Conservation (phyloP, 2,797 vertebrate species). For the Tokudaia tokunoshimensis region DNA sequence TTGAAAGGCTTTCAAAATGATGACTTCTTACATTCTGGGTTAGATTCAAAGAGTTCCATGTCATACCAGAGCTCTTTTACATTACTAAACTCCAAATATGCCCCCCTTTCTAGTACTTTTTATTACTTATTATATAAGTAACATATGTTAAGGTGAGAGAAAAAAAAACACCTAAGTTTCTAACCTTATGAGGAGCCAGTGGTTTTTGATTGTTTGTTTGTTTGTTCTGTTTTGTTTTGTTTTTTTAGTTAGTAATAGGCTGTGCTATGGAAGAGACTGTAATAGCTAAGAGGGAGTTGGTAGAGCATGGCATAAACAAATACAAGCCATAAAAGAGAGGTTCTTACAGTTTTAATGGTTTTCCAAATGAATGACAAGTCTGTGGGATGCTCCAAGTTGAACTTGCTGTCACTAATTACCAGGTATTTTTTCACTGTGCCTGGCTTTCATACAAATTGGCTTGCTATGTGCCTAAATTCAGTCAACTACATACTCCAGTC, state of each 20-base stretch:
- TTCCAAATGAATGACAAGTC: slow-evolving; percentile 54
- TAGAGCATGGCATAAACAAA: not conserved
- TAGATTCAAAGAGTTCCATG: not conserved
- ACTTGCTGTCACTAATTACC: slow-evolving; percentile 32
- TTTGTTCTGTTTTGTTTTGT: not conserved
- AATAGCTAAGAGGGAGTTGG: not conserved
- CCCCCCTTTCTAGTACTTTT: slow-evolving; percentile 23
- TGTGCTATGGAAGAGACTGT: not conserved
- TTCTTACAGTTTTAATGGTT: not conserved
- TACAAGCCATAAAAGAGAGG: not conserved
- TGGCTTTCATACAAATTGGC: not conserved
- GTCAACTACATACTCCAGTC: not conserved
- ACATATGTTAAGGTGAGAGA: not conserved
- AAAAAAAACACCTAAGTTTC: not conserved
- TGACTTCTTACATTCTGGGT: not conserved
- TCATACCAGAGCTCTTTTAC: not conserved
- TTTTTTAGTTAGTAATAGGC: not conserved
- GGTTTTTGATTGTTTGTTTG: not conserved
- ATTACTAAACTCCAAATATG: slow-evolving; percentile 27
- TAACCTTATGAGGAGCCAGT: slow-evolving; percentile 28
- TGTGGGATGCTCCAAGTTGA: not conserved
- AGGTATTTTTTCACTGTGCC: slow-evolving; percentile 34
- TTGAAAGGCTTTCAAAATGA: not conserved
- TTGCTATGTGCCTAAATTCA: not conserved
- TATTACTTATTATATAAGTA: not conserved